A percentile compares a stretch with the other conserved stretches of the same genome.
phyloP scores from a whole-genome alignment of 2,113 vertebrate genomes.

The Phainopepla nitens region DNA sequence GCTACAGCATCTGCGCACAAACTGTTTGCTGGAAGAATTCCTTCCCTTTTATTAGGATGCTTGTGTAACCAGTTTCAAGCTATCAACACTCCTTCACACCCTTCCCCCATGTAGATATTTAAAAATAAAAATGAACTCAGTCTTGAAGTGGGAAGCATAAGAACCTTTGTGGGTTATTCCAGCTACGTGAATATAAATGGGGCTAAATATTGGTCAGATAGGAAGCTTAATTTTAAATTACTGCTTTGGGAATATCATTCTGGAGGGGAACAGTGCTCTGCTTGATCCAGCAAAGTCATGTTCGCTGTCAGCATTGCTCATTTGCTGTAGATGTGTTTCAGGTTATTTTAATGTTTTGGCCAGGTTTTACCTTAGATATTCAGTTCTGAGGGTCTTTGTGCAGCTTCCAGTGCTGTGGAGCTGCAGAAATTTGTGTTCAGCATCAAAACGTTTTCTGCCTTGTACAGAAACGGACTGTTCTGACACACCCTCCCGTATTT shows the following conservation, averaged over 20 bases:
- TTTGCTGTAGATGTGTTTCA: background rate
- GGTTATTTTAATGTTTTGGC: background rate
- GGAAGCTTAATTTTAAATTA: background rate
- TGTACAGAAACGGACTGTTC: background rate
- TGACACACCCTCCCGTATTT: background rate
- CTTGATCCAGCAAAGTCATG: background rate
- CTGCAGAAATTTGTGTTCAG: background rate
- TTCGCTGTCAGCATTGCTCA: background rate
- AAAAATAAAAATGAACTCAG: background rate
- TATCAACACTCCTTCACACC: background rate
- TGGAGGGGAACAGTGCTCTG: background rate
- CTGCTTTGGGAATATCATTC: background rate
- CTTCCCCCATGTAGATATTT: background rate
- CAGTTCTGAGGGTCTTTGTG: background rate
- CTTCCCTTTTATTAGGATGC: background rate
- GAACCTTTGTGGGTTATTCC: background rate
- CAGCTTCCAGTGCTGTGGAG: background rate
- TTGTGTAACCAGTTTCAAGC: background rate
- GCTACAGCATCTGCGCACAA: background rate
- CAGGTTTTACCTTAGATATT: background rate
- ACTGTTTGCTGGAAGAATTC: background rate
- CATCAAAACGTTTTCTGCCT: background rate
- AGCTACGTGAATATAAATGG: background rate
- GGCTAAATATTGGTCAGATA: background rate
- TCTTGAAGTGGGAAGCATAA: background rate